phyloP scores from a whole-genome alignment of 2,888 invertebrate genomes.

The Quadriops clusia region DNA sequence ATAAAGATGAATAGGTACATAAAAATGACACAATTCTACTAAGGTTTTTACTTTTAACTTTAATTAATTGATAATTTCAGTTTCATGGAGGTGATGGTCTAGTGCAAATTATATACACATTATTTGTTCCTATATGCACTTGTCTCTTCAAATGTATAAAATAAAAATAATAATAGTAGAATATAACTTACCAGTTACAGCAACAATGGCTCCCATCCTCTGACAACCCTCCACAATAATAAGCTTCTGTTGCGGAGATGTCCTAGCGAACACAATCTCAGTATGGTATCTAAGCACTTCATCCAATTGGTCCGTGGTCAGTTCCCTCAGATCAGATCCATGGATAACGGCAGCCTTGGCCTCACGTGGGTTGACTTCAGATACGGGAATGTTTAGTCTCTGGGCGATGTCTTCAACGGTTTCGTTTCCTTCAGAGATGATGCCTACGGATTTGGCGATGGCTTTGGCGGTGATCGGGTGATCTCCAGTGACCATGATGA shows the following conservation, averaged over 20 bases:
- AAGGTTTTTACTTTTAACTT: no score
- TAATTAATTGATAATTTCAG: no score
- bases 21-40: no score
- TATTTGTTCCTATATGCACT: no score
- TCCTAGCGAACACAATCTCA: slow-evolving; percentile 93
- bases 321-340: slow-evolving; percentile 79
- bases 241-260: slow-evolving; percentile 90
- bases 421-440: slow-evolving; percentile 89
- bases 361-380: slow-evolving; percentile 81
- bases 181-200: no score
- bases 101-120: no score
- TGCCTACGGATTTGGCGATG: slow-evolving; percentile 89
- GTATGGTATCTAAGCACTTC: slow-evolving; percentile 88
- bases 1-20: no score
- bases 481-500: slow-evolving; percentile 91
- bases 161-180: no score
- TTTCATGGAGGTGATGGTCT: no score
- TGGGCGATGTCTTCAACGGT: slow-evolving; percentile 91
- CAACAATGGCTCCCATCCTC: slow-evolving; percentile 83
- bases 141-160: no score
- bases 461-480: slow-evolving; percentile 94
- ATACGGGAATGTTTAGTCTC: slow-evolving; percentile 77
- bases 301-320: slow-evolving; percentile 76
- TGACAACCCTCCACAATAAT: slow-evolving; percentile 90
- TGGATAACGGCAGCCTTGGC: slow-evolving; percentile 88